Conservation (phyloP, 2,113 vertebrate species). For the Hypomesus transpacificus region DNA sequence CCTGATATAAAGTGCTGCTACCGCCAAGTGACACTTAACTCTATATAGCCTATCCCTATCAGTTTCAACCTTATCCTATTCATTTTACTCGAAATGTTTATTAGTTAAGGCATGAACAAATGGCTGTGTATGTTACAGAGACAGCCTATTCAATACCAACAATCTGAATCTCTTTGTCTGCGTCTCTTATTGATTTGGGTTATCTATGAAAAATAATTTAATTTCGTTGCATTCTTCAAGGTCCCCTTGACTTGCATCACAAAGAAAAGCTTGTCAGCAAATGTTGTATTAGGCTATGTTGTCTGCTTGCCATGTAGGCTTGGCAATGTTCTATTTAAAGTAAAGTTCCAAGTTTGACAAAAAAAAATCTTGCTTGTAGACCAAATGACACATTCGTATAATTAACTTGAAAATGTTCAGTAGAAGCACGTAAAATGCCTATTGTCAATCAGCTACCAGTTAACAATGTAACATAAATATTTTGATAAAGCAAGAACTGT, state of each 20-base stretch:
- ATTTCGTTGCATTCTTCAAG: slow-evolving; percentile 58
- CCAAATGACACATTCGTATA: too few relatives aligned
- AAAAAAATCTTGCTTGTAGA: too few relatives aligned
- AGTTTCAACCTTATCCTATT: background rate
- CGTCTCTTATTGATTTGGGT: slow-evolving; percentile 60
- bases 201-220: slow-evolving; percentile 56
- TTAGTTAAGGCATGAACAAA: slow-evolving; percentile 9
- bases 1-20: too few relatives aligned
- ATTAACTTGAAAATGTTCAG: too few relatives aligned
- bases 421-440: too few relatives aligned
- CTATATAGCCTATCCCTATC: too few relatives aligned
- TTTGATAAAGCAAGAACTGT: too few relatives aligned
- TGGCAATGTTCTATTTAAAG: background rate
- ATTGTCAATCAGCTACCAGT: too few relatives aligned
- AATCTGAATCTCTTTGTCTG: slow-evolving; percentile 52
- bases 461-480: too few relatives aligned
- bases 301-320: background rate
- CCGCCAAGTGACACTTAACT: too few relatives aligned
- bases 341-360: too few relatives aligned
- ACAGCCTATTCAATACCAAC: slow-evolving; percentile 54
- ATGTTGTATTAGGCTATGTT: slow-evolving; percentile 8
- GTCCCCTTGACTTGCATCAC: slow-evolving; percentile 28
- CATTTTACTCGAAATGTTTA: background rate
- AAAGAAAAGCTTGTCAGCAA: slow-evolving; percentile 22
- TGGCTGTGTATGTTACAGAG: slow-evolving; percentile 30